phyloP scores from a whole-genome alignment of 2,113 vertebrate genomes.

The Genyomyrus donnyi region DNA sequence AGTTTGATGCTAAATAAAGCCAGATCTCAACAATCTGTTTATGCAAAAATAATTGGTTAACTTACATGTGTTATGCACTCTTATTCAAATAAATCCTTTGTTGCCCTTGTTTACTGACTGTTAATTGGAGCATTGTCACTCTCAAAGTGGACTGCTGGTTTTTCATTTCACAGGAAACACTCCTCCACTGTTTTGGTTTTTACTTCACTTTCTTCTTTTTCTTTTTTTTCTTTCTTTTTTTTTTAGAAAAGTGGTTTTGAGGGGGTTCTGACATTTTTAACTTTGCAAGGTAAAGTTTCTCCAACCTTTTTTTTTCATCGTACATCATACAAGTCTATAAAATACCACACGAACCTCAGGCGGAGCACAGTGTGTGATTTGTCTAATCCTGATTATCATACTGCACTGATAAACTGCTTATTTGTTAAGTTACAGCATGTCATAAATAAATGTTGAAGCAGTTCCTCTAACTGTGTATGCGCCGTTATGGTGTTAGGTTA shows the following conservation, averaged over 20 bases:
- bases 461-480: not conserved
- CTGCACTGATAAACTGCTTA: not conserved
- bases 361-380: not conserved
- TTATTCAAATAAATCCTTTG: constrained; percentile 24
- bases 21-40: constrained; percentile 57
- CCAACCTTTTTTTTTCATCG: not conserved
- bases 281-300: constrained; percentile 5
- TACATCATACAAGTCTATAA: not conserved
- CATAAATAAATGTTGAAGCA: constrained; percentile 1
- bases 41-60: constrained; percentile 64
- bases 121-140: constrained; percentile 21
- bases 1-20: constrained; percentile 64
- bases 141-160: constrained; percentile 13
- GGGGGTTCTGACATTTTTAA: constrained; percentile 14
- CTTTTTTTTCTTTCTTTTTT: not conserved
- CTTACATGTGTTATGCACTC: constrained; percentile 48
- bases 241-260: not conserved
- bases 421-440: not conserved
- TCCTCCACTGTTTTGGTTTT: constrained; percentile 3
- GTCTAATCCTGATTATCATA: not conserved
- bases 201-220: not conserved
- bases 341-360: not conserved
- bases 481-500: not conserved
- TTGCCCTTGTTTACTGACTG: constrained; percentile 24
- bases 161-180: constrained; percentile 15